These are phyloP conservation scores for Cygnus atratus DNA, from an alignment of 2,113 vertebrate species.

Conservation along the genomic window DNA sequence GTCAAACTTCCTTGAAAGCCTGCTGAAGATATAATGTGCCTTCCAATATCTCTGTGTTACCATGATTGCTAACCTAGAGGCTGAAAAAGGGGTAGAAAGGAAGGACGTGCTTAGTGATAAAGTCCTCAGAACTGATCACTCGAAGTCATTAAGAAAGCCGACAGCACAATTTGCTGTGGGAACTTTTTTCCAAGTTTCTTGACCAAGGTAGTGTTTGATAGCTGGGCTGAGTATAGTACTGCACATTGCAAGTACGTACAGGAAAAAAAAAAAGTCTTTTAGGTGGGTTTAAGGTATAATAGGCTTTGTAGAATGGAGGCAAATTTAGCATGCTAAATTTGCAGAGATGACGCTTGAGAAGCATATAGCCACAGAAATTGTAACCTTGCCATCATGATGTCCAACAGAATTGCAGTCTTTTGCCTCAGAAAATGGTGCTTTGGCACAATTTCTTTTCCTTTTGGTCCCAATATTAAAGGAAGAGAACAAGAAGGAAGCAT, in stretches of 20 bases:
- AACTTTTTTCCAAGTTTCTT: background rate
- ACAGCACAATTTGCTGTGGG: background rate
- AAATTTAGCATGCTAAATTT: background rate
- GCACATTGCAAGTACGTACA: background rate
- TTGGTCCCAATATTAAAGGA: background rate
- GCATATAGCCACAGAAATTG: background rate
- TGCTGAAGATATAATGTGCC: background rate
- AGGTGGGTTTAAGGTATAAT: background rate
- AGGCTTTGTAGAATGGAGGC: background rate
- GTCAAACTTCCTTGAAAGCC: background rate
- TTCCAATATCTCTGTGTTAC: background rate
- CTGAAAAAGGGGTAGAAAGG: background rate
- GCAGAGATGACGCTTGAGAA: background rate
- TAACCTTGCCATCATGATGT: background rate
- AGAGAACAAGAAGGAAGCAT: background rate
- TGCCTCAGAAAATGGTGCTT: background rate
- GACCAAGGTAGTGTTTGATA: background rate
- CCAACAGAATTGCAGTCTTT: background rate
- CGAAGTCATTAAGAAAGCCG: background rate
- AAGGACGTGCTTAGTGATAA: background rate
- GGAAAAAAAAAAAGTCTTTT: background rate
- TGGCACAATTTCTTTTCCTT: background rate
- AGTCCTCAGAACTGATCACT: background rate
- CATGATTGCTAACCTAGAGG: background rate
- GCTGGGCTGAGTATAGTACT: background rate